Base-by-base conservation (phyloP, 2,113 vertebrate genomes). In the Meleagris gallopavo region DNA sequence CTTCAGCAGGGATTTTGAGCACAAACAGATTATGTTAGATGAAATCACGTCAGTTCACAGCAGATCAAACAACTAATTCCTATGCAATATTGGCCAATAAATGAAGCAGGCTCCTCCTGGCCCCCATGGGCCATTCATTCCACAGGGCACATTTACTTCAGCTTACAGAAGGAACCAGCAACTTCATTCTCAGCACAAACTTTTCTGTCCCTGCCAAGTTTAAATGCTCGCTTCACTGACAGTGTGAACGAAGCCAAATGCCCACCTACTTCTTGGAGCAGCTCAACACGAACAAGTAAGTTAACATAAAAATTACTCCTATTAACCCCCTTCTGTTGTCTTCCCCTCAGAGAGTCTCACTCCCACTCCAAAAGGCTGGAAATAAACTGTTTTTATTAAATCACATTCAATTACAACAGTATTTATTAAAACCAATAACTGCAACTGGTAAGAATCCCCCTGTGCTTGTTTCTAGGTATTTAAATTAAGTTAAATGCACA, bases 341-440 rank as follows among this genome's bases (percentile, higher is more conserved):
- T 64, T 89, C 57, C 69, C 88, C 89, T 82, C 0, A 0, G 61
- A 77, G 80, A 94, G 65, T 38, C 4, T 1, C 69, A n/a, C 1
- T 6, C 50, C 41, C 52, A 78, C 79, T 94, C 91, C 38, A 72
- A 91, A 91, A 81, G 32, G 21, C 60, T 95, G 69, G 40, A 95
- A 90, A 90, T 86, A 70, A 71, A 69, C 34, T 43, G 57, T 13
- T 96, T 96, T 97, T 95, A 90, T 92, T 96, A 90, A 93, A 95
- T 84, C 83, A 78, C 89, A 90, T 96, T 84, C 93, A 96, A 96
- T 96, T 96, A 95, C 80, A 90, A 89, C 10, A 71, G 57, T 77
- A 96, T 96, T 97, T 94, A 97, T 97, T 97, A 96, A 96, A 96
- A 95, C 94, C 86, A 97, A 93, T 96, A 97, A 96, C 72, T 89